These are phyloP conservation scores for Notiomystis cincta DNA, from an alignment of 2,113 vertebrate genomes.

Conservation along the genomic window DNA sequence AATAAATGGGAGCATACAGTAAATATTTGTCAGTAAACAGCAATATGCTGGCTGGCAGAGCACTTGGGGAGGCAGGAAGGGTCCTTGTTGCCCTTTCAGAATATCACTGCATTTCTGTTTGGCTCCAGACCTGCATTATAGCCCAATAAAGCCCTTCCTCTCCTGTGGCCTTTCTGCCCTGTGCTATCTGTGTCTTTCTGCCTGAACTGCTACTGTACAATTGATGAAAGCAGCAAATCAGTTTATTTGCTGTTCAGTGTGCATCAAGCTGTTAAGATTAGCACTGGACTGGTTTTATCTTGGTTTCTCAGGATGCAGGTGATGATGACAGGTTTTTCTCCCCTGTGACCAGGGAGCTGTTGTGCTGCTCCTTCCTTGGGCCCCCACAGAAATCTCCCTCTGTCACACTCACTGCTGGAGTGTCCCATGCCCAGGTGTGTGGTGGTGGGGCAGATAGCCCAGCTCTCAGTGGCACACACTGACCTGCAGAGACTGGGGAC, in stretches of 20 bases:
- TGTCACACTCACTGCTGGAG: accelerated
- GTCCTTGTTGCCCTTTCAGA: neutral
- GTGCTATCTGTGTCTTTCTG: neutral
- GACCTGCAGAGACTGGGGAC: neutral
- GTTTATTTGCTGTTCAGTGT: neutral
- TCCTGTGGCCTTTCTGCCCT: neutral
- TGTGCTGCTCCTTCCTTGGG: neutral
- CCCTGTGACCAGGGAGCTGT: neutral
- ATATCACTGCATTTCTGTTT: neutral
- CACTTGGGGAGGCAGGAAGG: neutral
- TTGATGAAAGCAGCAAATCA: neutral
- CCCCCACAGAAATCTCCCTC: neutral
- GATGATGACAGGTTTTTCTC: neutral
- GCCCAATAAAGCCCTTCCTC: neutral
- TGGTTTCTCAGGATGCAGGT: neutral
- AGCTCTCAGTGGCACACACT: neutral
- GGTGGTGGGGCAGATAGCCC: neutral
- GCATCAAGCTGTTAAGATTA: neutral
- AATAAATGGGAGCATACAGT: neutral
- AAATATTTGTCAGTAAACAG: neutral
- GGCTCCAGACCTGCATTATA: accelerated
- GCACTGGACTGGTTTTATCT: neutral
- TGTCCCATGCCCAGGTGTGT: neutral
- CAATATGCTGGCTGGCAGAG: neutral
- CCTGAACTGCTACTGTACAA: neutral